These are phyloP conservation scores for Falco novaeseelandiae DNA, from an alignment of 2,797 vertebrate genomes.

Conservation along the genomic window DNA sequence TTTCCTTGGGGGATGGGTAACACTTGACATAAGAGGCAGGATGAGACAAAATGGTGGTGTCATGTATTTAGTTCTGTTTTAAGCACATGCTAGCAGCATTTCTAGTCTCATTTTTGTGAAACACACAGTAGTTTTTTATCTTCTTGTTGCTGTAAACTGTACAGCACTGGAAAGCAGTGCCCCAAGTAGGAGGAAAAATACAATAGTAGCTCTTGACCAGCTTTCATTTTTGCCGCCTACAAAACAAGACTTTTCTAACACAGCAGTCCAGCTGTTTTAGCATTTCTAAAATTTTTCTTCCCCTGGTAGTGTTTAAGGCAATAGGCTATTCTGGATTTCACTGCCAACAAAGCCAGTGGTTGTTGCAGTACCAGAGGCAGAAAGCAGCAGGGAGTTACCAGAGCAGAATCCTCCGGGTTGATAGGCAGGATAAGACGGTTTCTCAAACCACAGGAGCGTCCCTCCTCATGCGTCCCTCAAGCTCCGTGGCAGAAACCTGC, in stretches of 20 bases:
- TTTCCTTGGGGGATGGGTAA: background rate
- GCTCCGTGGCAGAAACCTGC: conserved; percentile 76
- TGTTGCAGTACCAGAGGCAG: background rate
- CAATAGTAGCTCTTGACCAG: background rate
- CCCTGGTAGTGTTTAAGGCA: background rate
- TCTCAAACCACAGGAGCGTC: background rate
- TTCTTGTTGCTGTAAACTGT: background rate
- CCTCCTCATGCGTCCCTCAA: background rate
- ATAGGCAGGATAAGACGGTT: background rate
- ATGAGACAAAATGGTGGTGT: background rate
- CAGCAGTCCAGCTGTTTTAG: background rate
- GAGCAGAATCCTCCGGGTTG: background rate
- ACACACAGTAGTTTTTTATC: background rate
- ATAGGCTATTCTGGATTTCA: background rate
- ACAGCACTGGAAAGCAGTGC: background rate
- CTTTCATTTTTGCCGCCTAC: conserved; percentile 22
- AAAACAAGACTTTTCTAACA: background rate
- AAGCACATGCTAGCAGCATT: background rate
- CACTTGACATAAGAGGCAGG: background rate
- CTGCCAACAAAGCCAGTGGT: background rate
- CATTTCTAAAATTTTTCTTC: background rate
- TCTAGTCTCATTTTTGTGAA: background rate
- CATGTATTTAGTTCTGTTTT: background rate
- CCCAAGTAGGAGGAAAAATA: background rate
- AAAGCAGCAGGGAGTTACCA: background rate